These are phyloP conservation scores for Anarhynchus alexandrinus DNA, from an alignment of 2,113 vertebrate genomes.

Conservation along the genomic window DNA sequence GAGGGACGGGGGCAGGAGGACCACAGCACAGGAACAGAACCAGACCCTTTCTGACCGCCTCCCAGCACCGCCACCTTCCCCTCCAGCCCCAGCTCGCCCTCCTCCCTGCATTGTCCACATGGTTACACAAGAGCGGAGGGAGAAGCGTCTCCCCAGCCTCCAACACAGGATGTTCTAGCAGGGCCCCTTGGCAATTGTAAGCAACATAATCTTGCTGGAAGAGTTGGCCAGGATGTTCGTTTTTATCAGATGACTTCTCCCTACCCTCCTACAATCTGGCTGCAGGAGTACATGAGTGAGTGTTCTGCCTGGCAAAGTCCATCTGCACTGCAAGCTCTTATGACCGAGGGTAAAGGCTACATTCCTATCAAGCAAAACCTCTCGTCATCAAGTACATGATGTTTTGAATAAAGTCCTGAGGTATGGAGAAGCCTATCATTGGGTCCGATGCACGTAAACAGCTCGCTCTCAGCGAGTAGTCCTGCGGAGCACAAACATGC, in stretches of 20 bases:
- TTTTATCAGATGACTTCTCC: constrained; percentile 60
- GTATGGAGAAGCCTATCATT: neutral
- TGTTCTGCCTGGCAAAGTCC: constrained; percentile 57
- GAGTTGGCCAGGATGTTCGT: neutral
- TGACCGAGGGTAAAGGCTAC: constrained; percentile 48
- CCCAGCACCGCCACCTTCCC: neutral
- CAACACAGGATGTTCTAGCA: neutral
- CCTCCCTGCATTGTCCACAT: neutral
- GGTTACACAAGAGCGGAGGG: neutral
- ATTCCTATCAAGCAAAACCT: constrained; percentile 12
- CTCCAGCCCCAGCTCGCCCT: neutral
- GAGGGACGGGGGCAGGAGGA: neutral
- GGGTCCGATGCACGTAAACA: neutral
- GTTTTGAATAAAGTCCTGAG: constrained; percentile 39
- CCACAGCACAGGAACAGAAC: neutral
- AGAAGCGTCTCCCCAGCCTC: neutral
- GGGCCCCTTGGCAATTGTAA: neutral
- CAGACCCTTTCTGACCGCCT: neutral
- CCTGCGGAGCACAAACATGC: neutral
- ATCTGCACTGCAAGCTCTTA: neutral
- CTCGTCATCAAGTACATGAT: neutral
- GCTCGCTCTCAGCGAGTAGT: accelerated
- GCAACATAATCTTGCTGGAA: neutral
- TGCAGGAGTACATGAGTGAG: neutral
- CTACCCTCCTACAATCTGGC: constrained; percentile 35